Evolutionary conservation across 2,797 vertebrate genomes (phyloP).

Genomic region (Danio kyathit): DNA sequence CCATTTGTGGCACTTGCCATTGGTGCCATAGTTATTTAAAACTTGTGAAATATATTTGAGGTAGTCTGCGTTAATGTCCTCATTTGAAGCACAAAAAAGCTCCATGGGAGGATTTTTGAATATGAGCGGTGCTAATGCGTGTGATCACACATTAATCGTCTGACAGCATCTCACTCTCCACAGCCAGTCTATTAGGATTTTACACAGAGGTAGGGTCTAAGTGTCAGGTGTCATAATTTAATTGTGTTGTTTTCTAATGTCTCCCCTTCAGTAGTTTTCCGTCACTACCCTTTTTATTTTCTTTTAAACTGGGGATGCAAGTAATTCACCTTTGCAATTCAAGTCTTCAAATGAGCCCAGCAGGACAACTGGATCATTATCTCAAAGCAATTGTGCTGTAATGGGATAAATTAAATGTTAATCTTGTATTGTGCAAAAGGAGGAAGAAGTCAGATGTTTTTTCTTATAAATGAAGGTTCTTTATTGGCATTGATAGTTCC

Average conservation of each 20-base stretch:
- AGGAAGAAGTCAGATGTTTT: background rate
- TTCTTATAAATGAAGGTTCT: background rate
- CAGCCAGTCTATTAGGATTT: slow-evolving; percentile 83
- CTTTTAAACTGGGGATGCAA: slow-evolving; percentile 82
- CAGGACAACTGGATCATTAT: slow-evolving; percentile 85
- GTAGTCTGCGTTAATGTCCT: slow-evolving; percentile 62
- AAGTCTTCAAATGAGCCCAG: slow-evolving; percentile 85
- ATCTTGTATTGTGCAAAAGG: background rate
- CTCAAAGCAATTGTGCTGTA: slow-evolving; percentile 65
- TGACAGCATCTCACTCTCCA: slow-evolving; percentile 80
- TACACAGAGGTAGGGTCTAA: slow-evolving; percentile 79
- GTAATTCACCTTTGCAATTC: slow-evolving; percentile 80
- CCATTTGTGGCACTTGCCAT: slow-evolving; percentile 35
- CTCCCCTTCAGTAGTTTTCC: slow-evolving; percentile 67
- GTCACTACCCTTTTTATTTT: slow-evolving; percentile 62
- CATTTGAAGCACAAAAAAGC: slow-evolving; percentile 60
- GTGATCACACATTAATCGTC: slow-evolving; percentile 81
- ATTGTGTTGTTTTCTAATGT: slow-evolving; percentile 85
- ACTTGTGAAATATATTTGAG: slow-evolving; percentile 62
- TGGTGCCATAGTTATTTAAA: slow-evolving; percentile 53
- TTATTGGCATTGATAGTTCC: too few relatives aligned
- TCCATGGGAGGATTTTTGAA: slow-evolving; percentile 69
- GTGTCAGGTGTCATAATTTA: slow-evolving; percentile 89
- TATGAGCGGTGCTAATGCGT: slow-evolving; percentile 77
- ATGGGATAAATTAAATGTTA: slow-evolving; percentile 15